Evolutionary conservation across 2,113 vertebrate genomes (phyloP).

Genomic region (Oriolus oriolus): DNA sequence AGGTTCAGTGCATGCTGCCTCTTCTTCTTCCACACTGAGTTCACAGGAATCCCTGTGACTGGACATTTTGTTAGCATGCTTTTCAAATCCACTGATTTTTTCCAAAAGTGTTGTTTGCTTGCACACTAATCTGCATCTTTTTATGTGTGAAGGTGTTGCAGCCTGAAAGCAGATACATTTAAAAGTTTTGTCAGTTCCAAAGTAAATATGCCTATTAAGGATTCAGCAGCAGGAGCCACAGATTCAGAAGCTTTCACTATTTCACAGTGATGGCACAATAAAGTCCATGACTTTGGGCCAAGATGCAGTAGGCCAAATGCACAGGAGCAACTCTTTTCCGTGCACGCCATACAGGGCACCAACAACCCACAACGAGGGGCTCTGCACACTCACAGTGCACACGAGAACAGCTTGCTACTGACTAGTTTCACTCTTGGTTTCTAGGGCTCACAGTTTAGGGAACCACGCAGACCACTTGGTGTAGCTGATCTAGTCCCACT

Average conservation of each 20-base stretch:
- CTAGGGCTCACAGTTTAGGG: background rate
- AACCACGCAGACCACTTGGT: background rate
- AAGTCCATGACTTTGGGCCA: background rate
- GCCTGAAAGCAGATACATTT: background rate
- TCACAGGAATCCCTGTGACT: background rate
- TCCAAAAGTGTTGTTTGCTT: background rate
- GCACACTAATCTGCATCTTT: background rate
- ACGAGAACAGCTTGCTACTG: background rate
- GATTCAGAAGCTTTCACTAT: background rate
- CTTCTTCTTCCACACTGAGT: background rate
- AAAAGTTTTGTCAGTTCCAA: background rate
- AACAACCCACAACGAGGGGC: background rate
- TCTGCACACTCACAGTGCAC: rapidly evolving
- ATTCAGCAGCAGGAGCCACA: background rate
- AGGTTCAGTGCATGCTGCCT: background rate
- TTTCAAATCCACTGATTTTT: background rate
- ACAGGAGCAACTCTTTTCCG: background rate
- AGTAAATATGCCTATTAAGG: background rate
- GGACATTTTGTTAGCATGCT: background rate
- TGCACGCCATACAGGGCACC: background rate
- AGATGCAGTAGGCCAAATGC: background rate
- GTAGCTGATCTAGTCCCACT: background rate
- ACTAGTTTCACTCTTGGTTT: background rate
- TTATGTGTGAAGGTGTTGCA: background rate
- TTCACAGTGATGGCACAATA: background rate